A percentile compares a stretch with the other conserved stretches of the same genome.
Evolutionary conservation across 2,888 invertebrate genomes (phyloP).

Genomic region (Chloroclysta siterata): DNA sequence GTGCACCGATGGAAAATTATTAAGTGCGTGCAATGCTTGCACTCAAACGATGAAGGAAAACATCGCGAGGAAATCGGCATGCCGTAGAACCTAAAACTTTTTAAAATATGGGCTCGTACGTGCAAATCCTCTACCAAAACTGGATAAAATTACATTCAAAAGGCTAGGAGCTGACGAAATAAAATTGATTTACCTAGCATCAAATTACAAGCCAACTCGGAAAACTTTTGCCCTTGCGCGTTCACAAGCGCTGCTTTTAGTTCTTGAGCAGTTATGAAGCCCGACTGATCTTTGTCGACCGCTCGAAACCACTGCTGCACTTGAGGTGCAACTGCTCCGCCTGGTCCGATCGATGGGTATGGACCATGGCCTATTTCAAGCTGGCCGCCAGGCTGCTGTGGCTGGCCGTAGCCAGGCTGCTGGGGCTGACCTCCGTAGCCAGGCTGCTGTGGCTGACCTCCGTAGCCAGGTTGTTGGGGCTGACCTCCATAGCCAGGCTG

Average conservation of each 20-base stretch:
- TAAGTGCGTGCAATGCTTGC: too few relatives aligned
- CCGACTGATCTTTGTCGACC: slow-evolving; percentile 93
- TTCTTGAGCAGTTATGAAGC: slow-evolving; percentile 91
- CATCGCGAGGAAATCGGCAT: too few relatives aligned
- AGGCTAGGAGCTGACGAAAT: too few relatives aligned
- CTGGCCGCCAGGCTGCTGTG: slow-evolving; percentile 42
- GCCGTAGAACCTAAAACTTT: too few relatives aligned
- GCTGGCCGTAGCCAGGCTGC: slow-evolving; percentile 23
- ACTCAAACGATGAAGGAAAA: too few relatives aligned
- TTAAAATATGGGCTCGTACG: too few relatives aligned
- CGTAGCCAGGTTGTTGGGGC: slow-evolving; percentile 45
- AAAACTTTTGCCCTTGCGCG: slow-evolving; percentile 93
- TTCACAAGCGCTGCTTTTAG: slow-evolving; percentile 92
- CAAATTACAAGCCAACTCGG: slow-evolving; percentile 92
- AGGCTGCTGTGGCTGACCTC: slow-evolving; percentile 58
- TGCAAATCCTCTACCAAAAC: too few relatives aligned
- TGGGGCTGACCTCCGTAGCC: slow-evolving; percentile 25
- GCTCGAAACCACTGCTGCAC: slow-evolving; percentile 93
- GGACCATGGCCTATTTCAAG: slow-evolving; percentile 80
- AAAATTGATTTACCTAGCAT: slow-evolving; percentile 87
- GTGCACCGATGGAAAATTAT: too few relatives aligned
- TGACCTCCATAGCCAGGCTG: too few relatives aligned
- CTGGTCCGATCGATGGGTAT: slow-evolving; percentile 79
- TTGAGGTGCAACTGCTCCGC: slow-evolving; percentile 87
- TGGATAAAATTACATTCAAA: too few relatives aligned